A percentile compares a stretch with the other conserved stretches of the same genome.
These are phyloP conservation scores for Pantelozetes paolii DNA, from an alignment of 2,888 invertebrate species.

Conservation along the genomic window DNA sequence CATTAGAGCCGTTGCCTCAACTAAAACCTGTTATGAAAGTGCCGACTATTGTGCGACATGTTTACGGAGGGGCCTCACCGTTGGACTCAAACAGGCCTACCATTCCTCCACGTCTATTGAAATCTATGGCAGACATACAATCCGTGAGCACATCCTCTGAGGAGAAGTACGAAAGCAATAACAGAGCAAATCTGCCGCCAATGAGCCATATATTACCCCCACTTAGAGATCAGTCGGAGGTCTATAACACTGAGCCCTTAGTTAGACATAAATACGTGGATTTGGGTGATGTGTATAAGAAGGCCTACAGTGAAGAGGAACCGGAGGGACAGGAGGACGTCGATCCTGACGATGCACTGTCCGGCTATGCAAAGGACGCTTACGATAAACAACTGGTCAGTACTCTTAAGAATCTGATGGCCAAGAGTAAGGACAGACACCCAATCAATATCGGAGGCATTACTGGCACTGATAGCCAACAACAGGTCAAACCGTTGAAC, in stretches of 20 bases:
- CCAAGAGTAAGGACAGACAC: constrained; percentile 33
- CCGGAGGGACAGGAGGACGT: neutral
- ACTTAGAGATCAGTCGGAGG: neutral
- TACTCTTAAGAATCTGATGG: constrained; percentile 39
- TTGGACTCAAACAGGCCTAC: neutral
- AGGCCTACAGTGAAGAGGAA: neutral
- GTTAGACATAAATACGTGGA: constrained; percentile 1
- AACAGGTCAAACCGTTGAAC: neutral
- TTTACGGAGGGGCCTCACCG: neutral
- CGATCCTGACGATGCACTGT: neutral
- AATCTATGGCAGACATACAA: neutral
- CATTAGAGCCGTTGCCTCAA: neutral
- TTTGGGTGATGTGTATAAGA: neutral
- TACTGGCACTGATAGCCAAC: neutral
- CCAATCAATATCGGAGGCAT: constrained; percentile 27
- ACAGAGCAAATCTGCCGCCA: neutral
- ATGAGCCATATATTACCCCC: neutral
- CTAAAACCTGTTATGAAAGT: neutral
- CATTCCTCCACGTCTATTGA: constrained; percentile 3
- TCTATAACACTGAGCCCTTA: neutral
- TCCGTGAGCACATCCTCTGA: neutral
- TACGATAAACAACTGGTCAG: constrained; percentile 40
- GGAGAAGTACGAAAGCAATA: neutral
- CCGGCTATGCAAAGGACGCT: constrained; percentile 24
- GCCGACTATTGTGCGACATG: constrained; percentile 1